A percentile compares a stretch with the other conserved stretches of the same genome.
phyloP scores from a whole-genome alignment of 1,140 invertebrate genomes.

The Lethocerus indicus region DNA sequence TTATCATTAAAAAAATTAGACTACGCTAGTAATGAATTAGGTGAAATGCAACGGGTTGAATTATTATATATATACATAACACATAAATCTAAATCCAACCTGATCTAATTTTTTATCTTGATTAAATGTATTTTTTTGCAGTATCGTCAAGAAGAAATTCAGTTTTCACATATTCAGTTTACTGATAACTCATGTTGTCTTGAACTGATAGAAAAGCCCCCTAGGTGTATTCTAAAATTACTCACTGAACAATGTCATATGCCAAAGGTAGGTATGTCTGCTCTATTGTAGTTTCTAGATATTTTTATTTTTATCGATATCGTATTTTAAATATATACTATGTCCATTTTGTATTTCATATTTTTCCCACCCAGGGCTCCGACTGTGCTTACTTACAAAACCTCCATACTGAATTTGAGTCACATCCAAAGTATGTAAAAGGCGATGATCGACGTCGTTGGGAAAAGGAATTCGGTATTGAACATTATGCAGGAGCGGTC shows the following conservation, averaged over 20 bases:
- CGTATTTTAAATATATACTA: background rate
- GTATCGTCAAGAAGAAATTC: constrained; percentile 77
- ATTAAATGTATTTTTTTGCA: constrained; percentile 26
- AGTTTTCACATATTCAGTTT: constrained; percentile 77
- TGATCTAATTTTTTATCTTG: too few species aligned
- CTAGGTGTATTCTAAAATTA: constrained; percentile 70
- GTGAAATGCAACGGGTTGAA: background rate
- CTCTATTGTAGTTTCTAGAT: background rate
- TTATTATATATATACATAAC: background rate
- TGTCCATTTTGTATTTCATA: constrained; percentile 7
- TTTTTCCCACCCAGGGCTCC: constrained; percentile 38
- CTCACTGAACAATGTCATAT: constrained; percentile 86
- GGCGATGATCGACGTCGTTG: constrained; percentile 70
- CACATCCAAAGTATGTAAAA: constrained; percentile 73
- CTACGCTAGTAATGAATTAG: background rate
- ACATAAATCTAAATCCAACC: too few species aligned
- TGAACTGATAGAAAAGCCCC: constrained; percentile 80
- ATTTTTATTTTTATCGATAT: constrained; percentile 6
- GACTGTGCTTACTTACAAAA: constrained; percentile 81
- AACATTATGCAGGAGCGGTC: constrained; percentile 90
- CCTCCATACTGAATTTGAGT: constrained; percentile 76
- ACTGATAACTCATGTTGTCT: constrained; percentile 79
- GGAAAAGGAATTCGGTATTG: constrained; percentile 81
- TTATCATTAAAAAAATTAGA: too few species aligned
- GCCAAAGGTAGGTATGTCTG: constrained; percentile 43